Conservation (phyloP, 2,888 invertebrate species). For the Oxytorus armatus region DNA sequence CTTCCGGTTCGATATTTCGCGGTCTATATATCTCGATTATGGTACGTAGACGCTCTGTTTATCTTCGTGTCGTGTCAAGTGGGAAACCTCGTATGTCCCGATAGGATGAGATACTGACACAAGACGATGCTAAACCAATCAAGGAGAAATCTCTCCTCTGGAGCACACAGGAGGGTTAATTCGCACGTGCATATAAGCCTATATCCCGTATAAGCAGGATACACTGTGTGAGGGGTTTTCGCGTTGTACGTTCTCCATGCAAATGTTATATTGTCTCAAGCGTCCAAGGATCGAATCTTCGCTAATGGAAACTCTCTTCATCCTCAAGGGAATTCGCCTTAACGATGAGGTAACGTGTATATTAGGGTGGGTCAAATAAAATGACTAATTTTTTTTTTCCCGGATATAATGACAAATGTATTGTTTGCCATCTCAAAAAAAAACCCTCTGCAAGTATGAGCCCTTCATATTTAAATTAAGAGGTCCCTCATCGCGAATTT, state of each 20-base stretch:
- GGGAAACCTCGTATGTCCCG: neutral
- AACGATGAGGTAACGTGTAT: too few species aligned
- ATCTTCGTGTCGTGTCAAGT: slow-evolving; percentile 6
- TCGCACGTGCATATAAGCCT: slow-evolving; percentile 1
- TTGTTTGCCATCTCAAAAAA: too few species aligned
- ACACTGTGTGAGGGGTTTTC: slow-evolving; percentile 8
- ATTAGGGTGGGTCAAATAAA: too few species aligned
- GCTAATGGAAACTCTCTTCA: slow-evolving; percentile 11
- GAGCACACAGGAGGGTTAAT: slow-evolving; percentile 9
- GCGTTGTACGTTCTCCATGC: neutral
- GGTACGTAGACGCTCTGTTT: slow-evolving; percentile 1
- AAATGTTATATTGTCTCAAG: slow-evolving; percentile 7
- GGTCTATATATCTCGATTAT: neutral
- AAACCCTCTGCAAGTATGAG: too few species aligned
- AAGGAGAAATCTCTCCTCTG: slow-evolving; percentile 19
- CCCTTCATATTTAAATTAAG: too few species aligned
- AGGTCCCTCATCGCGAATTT: too few species aligned
- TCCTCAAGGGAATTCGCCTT: slow-evolving; percentile 1
- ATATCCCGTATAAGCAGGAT: slow-evolving; percentile 5
- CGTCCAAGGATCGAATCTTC: slow-evolving; percentile 21
- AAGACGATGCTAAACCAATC: slow-evolving; percentile 33
- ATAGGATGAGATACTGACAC: slow-evolving; percentile 16
- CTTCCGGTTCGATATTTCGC: neutral
- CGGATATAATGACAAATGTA: too few species aligned
- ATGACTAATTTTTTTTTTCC: too few species aligned